phyloP scores from a whole-genome alignment of 2,888 invertebrate species.

The Diadegma fenestrale region DNA sequence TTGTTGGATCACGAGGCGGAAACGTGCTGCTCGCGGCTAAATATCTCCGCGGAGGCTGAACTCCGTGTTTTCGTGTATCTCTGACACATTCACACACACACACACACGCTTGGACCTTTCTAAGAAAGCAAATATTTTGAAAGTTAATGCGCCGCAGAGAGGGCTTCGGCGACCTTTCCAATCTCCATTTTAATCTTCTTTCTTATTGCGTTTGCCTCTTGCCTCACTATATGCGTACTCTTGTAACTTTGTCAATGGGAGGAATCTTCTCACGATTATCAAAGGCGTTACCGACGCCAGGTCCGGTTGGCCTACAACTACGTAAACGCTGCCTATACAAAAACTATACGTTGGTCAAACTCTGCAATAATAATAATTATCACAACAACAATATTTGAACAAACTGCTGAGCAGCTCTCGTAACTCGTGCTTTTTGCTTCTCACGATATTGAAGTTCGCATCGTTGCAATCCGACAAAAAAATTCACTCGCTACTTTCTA shows the following conservation, averaged over 20 bases:
- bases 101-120: constrained; percentile 42
- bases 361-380: constrained; percentile 30
- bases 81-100: background rate
- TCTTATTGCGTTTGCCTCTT: constrained; percentile 20
- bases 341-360: background rate
- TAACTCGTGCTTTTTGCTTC: too few species aligned
- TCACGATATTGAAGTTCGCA: too few species aligned
- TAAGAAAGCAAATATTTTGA: constrained; percentile 64
- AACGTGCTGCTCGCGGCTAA: background rate
- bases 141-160: constrained; percentile 41
- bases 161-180: constrained; percentile 57
- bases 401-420: too few species aligned
- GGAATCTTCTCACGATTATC: constrained; percentile 69
- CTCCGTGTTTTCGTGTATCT: background rate
- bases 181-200: constrained; percentile 55
- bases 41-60: too few species aligned
- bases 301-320: constrained; percentile 4
- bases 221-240: background rate
- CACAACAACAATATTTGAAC: too few species aligned
- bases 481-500: too few species aligned
- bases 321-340: background rate
- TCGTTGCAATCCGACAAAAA: too few species aligned
- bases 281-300: constrained; percentile 52
- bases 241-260: constrained; percentile 63
- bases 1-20: constrained; percentile 4